These are phyloP conservation scores for Leucoraja erinaceus DNA, from an alignment of 2,113 vertebrate species.

Conservation along the genomic window DNA sequence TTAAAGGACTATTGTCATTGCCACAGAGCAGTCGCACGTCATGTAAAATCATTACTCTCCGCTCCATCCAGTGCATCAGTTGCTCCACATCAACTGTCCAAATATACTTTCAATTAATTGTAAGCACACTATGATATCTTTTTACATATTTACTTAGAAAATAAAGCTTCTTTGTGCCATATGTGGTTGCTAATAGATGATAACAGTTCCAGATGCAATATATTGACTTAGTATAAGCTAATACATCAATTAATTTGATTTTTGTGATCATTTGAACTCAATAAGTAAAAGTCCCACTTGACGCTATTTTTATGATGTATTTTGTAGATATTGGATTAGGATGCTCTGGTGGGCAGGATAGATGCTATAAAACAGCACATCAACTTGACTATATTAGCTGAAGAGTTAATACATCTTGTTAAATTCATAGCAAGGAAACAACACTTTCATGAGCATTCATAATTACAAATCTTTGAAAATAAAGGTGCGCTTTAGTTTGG, in stretches of 20 bases:
- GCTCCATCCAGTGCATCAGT: background rate
- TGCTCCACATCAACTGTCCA: no score
- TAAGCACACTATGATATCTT: background rate
- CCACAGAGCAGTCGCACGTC: background rate
- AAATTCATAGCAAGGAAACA: background rate
- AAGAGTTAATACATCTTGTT: background rate
- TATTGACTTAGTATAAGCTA: background rate
- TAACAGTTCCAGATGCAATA: background rate
- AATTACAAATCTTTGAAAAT: background rate
- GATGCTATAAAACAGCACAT: conserved; percentile 20
- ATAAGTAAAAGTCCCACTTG: background rate
- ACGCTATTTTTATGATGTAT: background rate
- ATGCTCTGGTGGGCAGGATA: background rate
- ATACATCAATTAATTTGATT: background rate
- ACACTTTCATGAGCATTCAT: background rate
- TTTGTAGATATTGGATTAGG: background rate
- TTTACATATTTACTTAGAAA: background rate
- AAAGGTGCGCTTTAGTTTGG: background rate
- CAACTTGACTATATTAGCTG: background rate
- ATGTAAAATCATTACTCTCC: background rate
- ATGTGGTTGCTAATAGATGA: background rate
- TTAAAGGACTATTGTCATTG: background rate
- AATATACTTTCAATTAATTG: background rate
- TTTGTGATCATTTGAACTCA: background rate
- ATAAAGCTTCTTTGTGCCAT: background rate